Percentiles rank a stretch among this genome's conserved stretches.
These are phyloP conservation scores for Enteromius thamalakanensis DNA, from an alignment of 2,797 vertebrate species.

Conservation along the genomic window DNA sequence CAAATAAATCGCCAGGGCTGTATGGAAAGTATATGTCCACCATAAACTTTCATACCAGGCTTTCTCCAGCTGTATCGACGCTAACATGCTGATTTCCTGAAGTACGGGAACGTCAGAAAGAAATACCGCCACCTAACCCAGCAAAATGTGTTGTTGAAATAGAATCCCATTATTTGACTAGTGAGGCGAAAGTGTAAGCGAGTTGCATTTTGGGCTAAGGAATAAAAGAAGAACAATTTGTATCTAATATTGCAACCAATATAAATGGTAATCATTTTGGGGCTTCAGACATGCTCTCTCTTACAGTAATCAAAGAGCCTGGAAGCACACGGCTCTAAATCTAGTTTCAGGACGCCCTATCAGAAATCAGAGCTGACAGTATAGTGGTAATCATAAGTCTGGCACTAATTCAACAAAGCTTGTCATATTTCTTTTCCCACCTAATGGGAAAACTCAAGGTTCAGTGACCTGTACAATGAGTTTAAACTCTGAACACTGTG, in stretches of 20 bases:
- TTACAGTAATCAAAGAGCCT: constrained; percentile 35
- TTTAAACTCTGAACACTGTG: constrained; percentile 19
- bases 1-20: constrained; percentile 57
- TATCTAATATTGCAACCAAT: constrained; percentile 59
- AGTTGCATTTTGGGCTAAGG: constrained; percentile 37
- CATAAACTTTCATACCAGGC: constrained; percentile 59
- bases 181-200: constrained; percentile 26
- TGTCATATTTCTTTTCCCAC: constrained; percentile 21
- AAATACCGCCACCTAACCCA: constrained; percentile 13
- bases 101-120: constrained; percentile 62
- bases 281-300: constrained; percentile 28
- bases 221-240: constrained; percentile 46
- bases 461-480: constrained; percentile 46
- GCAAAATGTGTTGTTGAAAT: constrained; percentile 56
- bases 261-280: constrained; percentile 67
- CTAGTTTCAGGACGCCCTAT: constrained; percentile 31
- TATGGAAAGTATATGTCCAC: constrained; percentile 45
- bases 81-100: constrained; percentile 51
- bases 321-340: constrained; percentile 18
- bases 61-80: constrained; percentile 40
- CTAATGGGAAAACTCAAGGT: constrained; percentile 37
- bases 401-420: constrained; percentile 28
- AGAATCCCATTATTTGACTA: constrained; percentile 65
- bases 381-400: constrained; percentile 29
- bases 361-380: constrained; percentile 41